Evolutionary conservation across 2,797 vertebrate genomes (phyloP), one percentile per base, ranked within the genome.

Genomic region (Tenualosa thibaudeaui): DNA sequence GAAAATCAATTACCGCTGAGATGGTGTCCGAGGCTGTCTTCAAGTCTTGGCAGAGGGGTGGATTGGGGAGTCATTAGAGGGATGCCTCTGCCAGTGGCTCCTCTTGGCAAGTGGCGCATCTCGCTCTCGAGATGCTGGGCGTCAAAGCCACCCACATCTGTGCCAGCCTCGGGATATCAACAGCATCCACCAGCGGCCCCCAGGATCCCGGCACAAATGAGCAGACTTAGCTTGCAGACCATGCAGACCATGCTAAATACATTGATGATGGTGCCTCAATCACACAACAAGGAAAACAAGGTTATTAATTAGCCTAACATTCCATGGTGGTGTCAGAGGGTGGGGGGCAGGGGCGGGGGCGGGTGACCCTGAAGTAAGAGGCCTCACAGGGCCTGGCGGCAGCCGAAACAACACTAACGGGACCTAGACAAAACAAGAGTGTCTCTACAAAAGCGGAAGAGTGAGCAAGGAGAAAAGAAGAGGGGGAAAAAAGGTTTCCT

Each of bases 51-150:
- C 24, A 37, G 56, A 81, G 86, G 86, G 83, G 43, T 46, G 58
- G 54, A 19, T 7, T 90, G 81, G 86, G 86, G 87, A 85, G 87
- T 87, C 87, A 92, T 91, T 90, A 90, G 84, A 62, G 58, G 43
- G 71, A 43, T 15, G 40, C 71, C 1, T 78, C 71, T 78, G 71
- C 71, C 71, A 78, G 40, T 0, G 71, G 71, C 71, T 78, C 71
- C 8, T 78, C 15, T 46, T 43, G 71, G 17, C 71, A 37, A 46
- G 40, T 40, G 17, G 0, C 15, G 71, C 17, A 58, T 40, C 68
- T 68, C 83, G n/a, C 17, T 78, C 17, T 83, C 54, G 83, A 86
- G 85, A 75, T 81, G 49, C 88, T 60, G 83, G 89, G 85, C 26
- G 83, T 84, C 84, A 58, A 86, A 75, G 84, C 85, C 88, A 86